Evolutionary conservation across 1,140 invertebrate genomes (phyloP).

Genomic region (Drosophila pallidifrons): DNA sequence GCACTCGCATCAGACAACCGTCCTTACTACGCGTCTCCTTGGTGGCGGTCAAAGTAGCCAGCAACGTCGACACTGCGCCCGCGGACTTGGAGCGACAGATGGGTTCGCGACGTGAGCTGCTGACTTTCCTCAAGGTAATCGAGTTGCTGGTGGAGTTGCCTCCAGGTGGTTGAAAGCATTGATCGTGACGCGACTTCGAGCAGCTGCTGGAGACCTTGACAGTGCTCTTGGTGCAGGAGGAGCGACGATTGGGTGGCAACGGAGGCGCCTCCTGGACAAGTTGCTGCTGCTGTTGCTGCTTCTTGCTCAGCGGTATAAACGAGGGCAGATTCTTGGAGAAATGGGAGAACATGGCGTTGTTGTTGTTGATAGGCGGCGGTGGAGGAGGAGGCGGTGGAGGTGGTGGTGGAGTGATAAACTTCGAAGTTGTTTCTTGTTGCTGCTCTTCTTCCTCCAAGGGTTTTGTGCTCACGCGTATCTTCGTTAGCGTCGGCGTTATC

Average conservation of each 20-base stretch:
- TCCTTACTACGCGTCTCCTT: constrained; percentile 58
- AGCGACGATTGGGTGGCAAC: constrained; percentile 86
- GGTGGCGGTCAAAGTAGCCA: constrained; percentile 62
- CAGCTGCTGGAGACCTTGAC: constrained; percentile 83
- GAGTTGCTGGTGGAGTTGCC: constrained; percentile 59
- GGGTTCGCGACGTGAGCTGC: constrained; percentile 51
- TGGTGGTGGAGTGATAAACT: not conserved
- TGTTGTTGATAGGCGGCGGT: constrained; percentile 1
- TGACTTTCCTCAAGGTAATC: constrained; percentile 65
- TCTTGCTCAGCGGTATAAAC: constrained; percentile 79
- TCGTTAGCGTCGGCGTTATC: constrained; percentile 91
- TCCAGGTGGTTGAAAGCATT: constrained; percentile 86
- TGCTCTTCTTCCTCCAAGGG: constrained; percentile 54
- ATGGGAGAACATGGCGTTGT: constrained; percentile 84
- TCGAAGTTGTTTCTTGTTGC: not conserved
- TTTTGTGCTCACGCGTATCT: constrained; percentile 91
- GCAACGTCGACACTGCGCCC: constrained; percentile 69
- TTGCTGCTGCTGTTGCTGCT: constrained; percentile 53
- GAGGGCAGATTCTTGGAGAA: constrained; percentile 86
- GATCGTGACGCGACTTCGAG: constrained; percentile 85
- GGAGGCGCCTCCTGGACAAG: constrained; percentile 54
- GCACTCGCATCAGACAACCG: constrained; percentile 60
- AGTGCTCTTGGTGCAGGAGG: constrained; percentile 89
- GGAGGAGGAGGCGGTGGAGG: constrained; percentile 35
- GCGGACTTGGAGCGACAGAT: constrained; percentile 78